These are phyloP conservation scores for Amphipyra tragopoginis DNA, from an alignment of 2,888 invertebrate species.

Conservation along the genomic window DNA sequence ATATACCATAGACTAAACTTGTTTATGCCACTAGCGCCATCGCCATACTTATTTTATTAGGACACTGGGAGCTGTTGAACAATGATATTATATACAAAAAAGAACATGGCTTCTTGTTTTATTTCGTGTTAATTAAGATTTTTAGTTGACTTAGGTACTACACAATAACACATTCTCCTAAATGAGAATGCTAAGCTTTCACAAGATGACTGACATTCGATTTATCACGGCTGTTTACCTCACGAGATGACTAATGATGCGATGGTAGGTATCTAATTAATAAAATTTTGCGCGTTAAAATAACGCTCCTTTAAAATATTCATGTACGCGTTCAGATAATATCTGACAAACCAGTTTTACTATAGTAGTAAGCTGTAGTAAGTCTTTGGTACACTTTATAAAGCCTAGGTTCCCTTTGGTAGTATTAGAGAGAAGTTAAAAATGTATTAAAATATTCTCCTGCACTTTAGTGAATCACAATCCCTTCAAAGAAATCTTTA, in stretches of 20 bases:
- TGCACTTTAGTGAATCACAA: no score
- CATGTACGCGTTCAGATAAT: not conserved
- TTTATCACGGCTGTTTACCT: conserved; percentile 17
- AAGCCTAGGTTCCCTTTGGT: no score
- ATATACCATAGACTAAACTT: conserved; percentile 64
- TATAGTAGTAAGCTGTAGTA: no score
- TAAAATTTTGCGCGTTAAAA: not conserved
- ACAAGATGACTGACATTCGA: conserved; percentile 13
- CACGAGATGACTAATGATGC: conserved; percentile 16
- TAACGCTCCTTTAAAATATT: not conserved
- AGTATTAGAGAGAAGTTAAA: no score
- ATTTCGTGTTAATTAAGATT: conserved; percentile 7
- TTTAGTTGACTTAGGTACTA: no score
- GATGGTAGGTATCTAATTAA: not conserved
- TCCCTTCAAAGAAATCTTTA: no score
- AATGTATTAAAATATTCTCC: no score
- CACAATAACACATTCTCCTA: no score
- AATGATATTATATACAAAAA: no score
- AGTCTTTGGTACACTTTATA: no score
- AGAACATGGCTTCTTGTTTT: conserved; percentile 18
- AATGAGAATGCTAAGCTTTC: conserved; percentile 7
- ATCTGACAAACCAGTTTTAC: not conserved
- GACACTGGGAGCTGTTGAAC: conserved; percentile 5
- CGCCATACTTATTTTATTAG: conserved; percentile 27
- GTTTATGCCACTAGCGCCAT: conserved; percentile 49